phyloP scores from a whole-genome alignment of 1,140 invertebrate genomes.

The Microplitis demolitor region DNA sequence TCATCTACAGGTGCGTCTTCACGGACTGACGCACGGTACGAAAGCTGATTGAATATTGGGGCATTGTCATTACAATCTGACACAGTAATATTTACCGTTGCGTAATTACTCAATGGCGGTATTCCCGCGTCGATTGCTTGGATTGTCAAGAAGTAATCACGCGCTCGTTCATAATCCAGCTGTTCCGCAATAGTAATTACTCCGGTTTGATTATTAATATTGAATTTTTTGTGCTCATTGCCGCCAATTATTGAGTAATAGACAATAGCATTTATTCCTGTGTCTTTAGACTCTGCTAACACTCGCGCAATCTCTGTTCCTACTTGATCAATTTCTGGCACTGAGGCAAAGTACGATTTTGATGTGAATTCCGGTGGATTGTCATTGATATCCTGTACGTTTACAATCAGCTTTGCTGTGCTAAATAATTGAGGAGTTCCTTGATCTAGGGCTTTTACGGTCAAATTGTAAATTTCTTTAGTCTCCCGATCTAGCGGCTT shows the following conservation, averaged over 20 bases:
- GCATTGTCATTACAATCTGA: conserved; percentile 89
- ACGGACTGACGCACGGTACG: conserved; percentile 77
- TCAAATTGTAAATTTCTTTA: conserved; percentile 81
- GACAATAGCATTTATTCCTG: conserved; percentile 91
- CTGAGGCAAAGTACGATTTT: conserved; percentile 74
- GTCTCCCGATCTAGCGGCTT: conserved; percentile 87
- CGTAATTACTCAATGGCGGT: conserved; percentile 84
- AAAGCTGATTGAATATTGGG: conserved; percentile 80
- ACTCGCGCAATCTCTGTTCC: conserved; percentile 81
- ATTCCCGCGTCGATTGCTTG: conserved; percentile 86
- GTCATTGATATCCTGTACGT: conserved; percentile 86
- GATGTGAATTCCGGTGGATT: conserved; percentile 91
- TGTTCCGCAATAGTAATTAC: conserved; percentile 77
- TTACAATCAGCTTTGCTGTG: conserved; percentile 65
- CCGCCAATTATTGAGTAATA: conserved; percentile 87
- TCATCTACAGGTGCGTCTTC: conserved; percentile 78
- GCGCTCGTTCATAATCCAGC: conserved; percentile 83
- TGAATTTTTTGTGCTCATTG: conserved; percentile 86
- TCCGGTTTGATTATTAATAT: conserved; percentile 75
- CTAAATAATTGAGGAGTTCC: conserved; percentile 73
- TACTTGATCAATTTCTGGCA: conserved; percentile 76
- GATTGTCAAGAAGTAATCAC: conserved; percentile 87
- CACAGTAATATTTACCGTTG: conserved; percentile 86
- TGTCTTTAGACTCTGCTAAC: conserved; percentile 88
- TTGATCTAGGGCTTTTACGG: conserved; percentile 80